Base-by-base conservation (phyloP, 2,113 vertebrate species). In the Lagopus leucura region DNA sequence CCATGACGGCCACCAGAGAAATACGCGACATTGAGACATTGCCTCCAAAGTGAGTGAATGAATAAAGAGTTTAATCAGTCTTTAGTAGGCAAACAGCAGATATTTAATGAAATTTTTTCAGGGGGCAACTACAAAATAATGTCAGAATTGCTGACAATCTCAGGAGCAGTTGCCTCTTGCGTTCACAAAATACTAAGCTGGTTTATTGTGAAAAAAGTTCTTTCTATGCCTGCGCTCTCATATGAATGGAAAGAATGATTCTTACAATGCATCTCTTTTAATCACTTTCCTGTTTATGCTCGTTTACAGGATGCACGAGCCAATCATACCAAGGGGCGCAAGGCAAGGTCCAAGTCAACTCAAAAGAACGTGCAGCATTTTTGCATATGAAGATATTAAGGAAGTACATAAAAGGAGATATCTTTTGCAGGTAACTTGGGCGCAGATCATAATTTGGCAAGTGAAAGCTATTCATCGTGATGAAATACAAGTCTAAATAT, bases 381-480 rank as follows among this genome's bases (percentile, higher is more conserved):
- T 99, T 20, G 99, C 99, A 6, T 99, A 99, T 66, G 99, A 99
- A 94, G 99, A 99, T 97, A 99, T 99, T 92, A 99, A 99, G 86
- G 99, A 99, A 93, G 99, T 99, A 28, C 99, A 99, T 96, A 99
- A 99, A 97, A 98, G 99, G 82, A 98, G 99, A 71, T 99, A 99
- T 67, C 98, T 99, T 78, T 97, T 99, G 76, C 99, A 99, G 99
- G 99, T 99, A 64, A 94, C 74, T 74, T 54, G 52, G 27, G 27
- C 4, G 2, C 27, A 63, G 27, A n/a, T 34, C 7, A 28, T 14
- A 32, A 17, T 58, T 73, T 86, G 30, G 32, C 16, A 79, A 60
- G 19, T 34, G 24, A 79, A 76, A 86, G 18, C 7, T 92, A 2
- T 57, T 94, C 1, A 2, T 8, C 30, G 3, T 64, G 43, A 65